Evolutionary conservation across 1,140 invertebrate genomes (phyloP), one percentile per base, ranked within the genome.

Genomic region (Solen grandis): DNA sequence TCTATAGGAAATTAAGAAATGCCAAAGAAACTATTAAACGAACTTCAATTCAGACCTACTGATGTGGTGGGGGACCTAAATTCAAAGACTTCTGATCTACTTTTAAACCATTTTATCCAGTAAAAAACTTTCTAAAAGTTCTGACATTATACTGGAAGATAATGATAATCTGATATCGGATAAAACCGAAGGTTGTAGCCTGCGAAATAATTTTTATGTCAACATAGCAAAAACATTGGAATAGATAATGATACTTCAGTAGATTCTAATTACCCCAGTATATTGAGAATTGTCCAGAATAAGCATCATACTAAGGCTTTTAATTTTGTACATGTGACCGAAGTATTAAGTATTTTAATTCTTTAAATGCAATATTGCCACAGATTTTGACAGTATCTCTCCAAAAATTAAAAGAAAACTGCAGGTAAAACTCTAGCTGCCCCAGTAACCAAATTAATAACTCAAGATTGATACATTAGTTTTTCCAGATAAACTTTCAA

Each of bases 11-110:
- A 54, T 22, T 69, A 2, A 46, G 66, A 50, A 69, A 69, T 38
- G 1, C 29, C 1, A 50, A 69, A 69, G 52, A 36, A 50, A 46
- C 25, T 8, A 25, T 69, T 27, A 69, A 69, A 69, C 2, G 13
- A 14, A 14, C 46, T 5, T 50, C n/a, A 1, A 69, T 69, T 19
- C 33, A 25, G 29, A 27, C 25, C 1, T 69, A 69, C 25, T 69
- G 63, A 22, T 68, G 63, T 27, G 63, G 25, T 62, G 63, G 63
- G 10, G 38, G 66, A 10, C 66, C 66, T 25, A 27, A 69, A 31
- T 69, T 41, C 3, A 69, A 69, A 25, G 66, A 69, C 25, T 69
- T 69, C 66, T 69, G 66, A 19, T 41, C 66, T 5, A 50, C 66
- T 10, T 8, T 50, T 25, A 69, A 69, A 69, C 38, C 38, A 10